A percentile compares a stretch with the other conserved stretches of the same genome.
phyloP scores from a whole-genome alignment of 2,888 invertebrate genomes.

The Allophyes oxyacanthae region DNA sequence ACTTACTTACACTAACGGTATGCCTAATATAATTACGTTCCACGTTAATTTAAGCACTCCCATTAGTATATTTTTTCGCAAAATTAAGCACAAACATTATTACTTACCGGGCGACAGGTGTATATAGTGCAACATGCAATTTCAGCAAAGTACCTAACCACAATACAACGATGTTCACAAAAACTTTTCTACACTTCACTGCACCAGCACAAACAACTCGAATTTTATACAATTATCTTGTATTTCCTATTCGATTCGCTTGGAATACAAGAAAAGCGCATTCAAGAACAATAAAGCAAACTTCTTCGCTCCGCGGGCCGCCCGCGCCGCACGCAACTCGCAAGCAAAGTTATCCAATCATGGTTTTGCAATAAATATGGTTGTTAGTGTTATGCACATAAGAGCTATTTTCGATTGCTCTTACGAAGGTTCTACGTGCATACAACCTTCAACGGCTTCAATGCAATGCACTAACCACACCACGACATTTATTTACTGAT shows the following conservation, averaged over 20 bases:
- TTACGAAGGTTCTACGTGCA: constrained; percentile 33
- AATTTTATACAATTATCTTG: constrained; percentile 43
- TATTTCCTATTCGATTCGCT: constrained; percentile 46
- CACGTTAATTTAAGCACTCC: constrained; percentile 18
- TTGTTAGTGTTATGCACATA: background rate
- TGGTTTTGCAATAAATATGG: constrained; percentile 12
- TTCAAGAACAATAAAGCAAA: constrained; percentile 56
- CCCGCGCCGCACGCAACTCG: constrained; percentile 59
- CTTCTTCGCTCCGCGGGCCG: constrained; percentile 49
- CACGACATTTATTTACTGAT: background rate
- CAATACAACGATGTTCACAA: constrained; percentile 46
- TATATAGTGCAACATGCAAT: constrained; percentile 62
- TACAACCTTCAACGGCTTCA: constrained; percentile 37
- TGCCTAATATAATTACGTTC: constrained; percentile 36
- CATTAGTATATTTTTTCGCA: constrained; percentile 30
- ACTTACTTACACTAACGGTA: constrained; percentile 52
- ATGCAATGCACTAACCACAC: constrained; percentile 11
- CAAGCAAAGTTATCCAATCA: constrained; percentile 44
- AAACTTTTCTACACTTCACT: constrained; percentile 60
- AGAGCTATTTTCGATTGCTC: constrained; percentile 40
- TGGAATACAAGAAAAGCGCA: constrained; percentile 59
- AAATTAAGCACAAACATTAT: constrained; percentile 52
- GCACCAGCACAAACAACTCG: constrained; percentile 50
- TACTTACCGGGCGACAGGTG: constrained; percentile 84
- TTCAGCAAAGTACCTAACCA: constrained; percentile 48